Conservation (phyloP, 2,113 vertebrate genomes). For the Mixornis gularis region DNA sequence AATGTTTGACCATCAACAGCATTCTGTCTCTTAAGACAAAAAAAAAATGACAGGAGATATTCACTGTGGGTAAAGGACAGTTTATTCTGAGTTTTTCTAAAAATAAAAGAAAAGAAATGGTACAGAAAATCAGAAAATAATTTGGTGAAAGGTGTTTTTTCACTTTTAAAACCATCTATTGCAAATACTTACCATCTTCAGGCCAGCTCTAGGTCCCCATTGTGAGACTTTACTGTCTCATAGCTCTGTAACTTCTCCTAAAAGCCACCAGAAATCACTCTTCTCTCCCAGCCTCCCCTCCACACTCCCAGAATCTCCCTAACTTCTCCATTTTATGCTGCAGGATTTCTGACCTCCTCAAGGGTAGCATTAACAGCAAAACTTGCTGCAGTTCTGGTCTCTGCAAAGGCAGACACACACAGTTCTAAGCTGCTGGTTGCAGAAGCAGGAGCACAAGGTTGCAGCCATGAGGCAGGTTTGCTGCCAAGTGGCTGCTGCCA, state of each 20-base stretch:
- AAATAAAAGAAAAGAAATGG: neutral
- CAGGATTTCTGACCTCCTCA: neutral
- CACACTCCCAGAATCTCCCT: neutral
- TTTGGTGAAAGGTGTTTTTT: neutral
- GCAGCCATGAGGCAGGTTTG: neutral
- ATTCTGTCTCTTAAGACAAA: neutral
- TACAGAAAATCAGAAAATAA: neutral
- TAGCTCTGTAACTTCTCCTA: neutral
- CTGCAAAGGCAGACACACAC: neutral
- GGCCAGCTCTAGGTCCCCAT: neutral
- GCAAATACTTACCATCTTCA: constrained; percentile 19
- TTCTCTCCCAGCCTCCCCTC: neutral
- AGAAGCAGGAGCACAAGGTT: neutral
- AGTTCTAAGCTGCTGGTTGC: neutral
- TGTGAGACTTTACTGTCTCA: neutral
- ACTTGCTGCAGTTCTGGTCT: neutral
- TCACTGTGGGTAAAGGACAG: neutral
- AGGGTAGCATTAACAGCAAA: neutral
- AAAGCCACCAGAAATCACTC: neutral
- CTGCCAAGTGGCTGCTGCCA: neutral
- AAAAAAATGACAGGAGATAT: neutral
- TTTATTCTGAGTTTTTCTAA: neutral
- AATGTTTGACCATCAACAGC: neutral
- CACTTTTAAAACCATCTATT: neutral
- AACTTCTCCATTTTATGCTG: neutral